These are phyloP conservation scores for Manduca sexta DNA, from an alignment of 1,140 invertebrate species.

Conservation along the genomic window DNA sequence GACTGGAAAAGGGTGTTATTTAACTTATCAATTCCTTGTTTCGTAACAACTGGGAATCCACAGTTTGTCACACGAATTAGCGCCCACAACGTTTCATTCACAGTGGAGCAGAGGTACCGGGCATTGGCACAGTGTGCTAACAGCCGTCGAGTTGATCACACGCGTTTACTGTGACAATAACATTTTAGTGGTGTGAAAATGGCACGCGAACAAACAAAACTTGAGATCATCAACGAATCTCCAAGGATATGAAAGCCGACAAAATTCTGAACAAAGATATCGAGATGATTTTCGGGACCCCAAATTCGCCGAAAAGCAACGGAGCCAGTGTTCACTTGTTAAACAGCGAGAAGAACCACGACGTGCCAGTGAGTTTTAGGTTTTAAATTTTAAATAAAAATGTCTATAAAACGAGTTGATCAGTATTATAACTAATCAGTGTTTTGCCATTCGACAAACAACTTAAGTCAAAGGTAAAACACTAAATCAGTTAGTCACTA, in stretches of 20 bases:
- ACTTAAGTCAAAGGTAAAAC: too few relatives aligned
- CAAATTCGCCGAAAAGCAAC: slow-evolving; percentile 18
- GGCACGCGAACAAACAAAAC: slow-evolving; percentile 17
- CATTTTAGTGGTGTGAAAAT: slow-evolving; percentile 8
- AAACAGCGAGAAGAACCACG: slow-evolving; percentile 29
- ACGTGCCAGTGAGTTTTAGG: slow-evolving; percentile 22
- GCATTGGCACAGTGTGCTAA: neutral
- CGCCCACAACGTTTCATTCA: too few relatives aligned
- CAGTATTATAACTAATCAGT: too few relatives aligned
- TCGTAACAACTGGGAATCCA: too few relatives aligned
- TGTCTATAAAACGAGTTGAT: too few relatives aligned
- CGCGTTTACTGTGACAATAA: neutral
- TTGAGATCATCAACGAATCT: slow-evolving; percentile 20
- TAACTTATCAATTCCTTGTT: too few relatives aligned
- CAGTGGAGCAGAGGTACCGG: too few relatives aligned
- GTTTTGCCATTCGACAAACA: too few relatives aligned
- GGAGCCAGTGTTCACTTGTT: slow-evolving; percentile 30
- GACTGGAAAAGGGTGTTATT: too few relatives aligned
- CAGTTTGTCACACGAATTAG: too few relatives aligned
- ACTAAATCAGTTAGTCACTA: too few relatives aligned
- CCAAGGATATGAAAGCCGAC: slow-evolving; percentile 14
- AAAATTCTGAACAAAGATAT: slow-evolving; percentile 33
- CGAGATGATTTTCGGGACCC: slow-evolving; percentile 51
- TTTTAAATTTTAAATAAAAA: neutral
- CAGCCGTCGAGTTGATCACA: neutral